Base-by-base conservation (phyloP, 2,113 vertebrate genomes). In the Mesoclemmys tuberculata region DNA sequence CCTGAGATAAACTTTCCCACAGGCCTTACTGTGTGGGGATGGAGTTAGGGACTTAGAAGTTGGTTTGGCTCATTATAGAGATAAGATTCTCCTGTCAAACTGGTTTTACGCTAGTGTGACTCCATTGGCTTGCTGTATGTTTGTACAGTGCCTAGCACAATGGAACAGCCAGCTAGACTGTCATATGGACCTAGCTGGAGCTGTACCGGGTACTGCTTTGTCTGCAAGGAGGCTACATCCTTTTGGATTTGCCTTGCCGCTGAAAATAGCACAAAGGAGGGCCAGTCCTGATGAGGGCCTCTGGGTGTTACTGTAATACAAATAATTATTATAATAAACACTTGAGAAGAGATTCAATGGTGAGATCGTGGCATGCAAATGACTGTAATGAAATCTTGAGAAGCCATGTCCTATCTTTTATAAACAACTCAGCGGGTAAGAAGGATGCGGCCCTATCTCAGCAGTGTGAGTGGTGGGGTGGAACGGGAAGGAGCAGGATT, bases 351-450 rank as follows among this genome's bases (percentile, higher is more conserved):
- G 80, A 75, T 86, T 80, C 87, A 75, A 52, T 1, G 0, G 89
- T 19, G 54, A 4, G 3, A 84, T 38, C 74, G 0, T 5, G 38
- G 51, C 80, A 92, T 91, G 91, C 91, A 31, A 93, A 90, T 56
- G 84, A 85, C 92, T 84, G 82, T 94, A 92, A 93, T 96, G 94
- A 95, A 97, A 95, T 89, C 79, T 68, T n/a, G 49, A 92, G 85
- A 95, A 97, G 91, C 64, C 92, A 78, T 41, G 54, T 81, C 26
- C 83, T 88, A 71, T 81, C 49, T 95, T 96, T 88, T 95, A 86
- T 5, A 74, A 93, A 49, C 87, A 93, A 35, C 87, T 84, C 80
- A 80, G 80, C 14, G 5, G 61, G 71, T 77, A 2, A 14, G 88
- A 44, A 88, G 83, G 84, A 91, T 46, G 48, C 38, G 22, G 48